A percentile compares a stretch with the other conserved stretches of the same genome.
Evolutionary conservation across 2,888 invertebrate species (phyloP).

Genomic region (Exephanes ischioxanthus): DNA sequence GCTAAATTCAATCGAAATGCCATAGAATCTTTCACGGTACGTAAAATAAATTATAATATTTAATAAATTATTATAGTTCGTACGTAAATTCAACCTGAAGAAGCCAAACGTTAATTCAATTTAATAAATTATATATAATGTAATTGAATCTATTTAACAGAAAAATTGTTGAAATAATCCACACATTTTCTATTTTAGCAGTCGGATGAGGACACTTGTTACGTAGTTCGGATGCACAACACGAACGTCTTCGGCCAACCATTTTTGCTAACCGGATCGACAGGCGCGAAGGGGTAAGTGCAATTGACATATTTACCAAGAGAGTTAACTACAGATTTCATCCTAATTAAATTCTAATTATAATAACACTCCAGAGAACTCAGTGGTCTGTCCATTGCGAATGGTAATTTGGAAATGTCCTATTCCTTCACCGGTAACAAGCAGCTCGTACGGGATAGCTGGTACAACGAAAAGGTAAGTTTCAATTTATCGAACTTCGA

Average conservation of each 20-base stretch:
- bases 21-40: conserved; percentile 87
- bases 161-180: not conserved
- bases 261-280: conserved; percentile 89
- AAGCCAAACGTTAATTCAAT: too few relatives aligned
- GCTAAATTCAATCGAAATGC: conserved; percentile 87
- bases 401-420: conserved; percentile 86
- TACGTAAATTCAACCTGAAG: too few relatives aligned
- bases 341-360: conserved; percentile 69
- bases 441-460: conserved; percentile 90
- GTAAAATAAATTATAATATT: conserved; percentile 78
- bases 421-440: conserved; percentile 88
- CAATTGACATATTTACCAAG: conserved; percentile 6
- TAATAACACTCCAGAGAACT: conserved; percentile 76
- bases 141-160: not conserved
- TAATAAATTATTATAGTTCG: conserved; percentile 69
- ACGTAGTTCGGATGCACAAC: conserved; percentile 88
- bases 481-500: conserved; percentile 39
- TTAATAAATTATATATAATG: too few relatives aligned
- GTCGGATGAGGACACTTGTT: conserved; percentile 88
- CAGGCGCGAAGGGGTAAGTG: conserved; percentile 87
- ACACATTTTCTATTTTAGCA: conserved; percentile 85
- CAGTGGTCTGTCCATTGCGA: conserved; percentile 85
- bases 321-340: conserved; percentile 46
- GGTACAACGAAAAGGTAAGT: conserved; percentile 88
- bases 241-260: conserved; percentile 84